phyloP scores from a whole-genome alignment of 2,888 invertebrate species.

The Acleris literana region DNA sequence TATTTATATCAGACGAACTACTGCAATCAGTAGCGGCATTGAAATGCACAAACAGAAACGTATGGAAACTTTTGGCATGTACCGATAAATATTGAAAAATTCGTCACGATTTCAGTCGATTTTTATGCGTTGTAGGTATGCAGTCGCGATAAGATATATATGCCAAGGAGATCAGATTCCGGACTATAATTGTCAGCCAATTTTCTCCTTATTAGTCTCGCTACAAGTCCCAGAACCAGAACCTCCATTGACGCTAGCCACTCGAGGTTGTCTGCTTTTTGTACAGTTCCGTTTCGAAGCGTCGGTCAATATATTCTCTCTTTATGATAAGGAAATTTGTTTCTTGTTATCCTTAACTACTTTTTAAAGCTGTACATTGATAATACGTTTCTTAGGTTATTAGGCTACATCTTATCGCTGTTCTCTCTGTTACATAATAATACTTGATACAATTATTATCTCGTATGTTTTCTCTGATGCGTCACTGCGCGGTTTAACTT shows the following conservation, averaged over 20 bases:
- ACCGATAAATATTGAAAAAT: background rate
- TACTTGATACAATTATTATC: background rate
- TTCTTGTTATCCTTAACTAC: background rate
- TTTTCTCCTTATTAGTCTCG: constrained; percentile 26
- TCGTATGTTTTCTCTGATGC: background rate
- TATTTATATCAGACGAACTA: constrained; percentile 7
- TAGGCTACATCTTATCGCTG: constrained; percentile 14
- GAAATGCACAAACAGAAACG: background rate
- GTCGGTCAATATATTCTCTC: constrained; percentile 11
- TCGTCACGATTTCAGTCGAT: background rate
- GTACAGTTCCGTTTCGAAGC: background rate
- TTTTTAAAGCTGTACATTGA: background rate
- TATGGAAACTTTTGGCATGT: background rate
- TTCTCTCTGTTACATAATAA: constrained; percentile 19
- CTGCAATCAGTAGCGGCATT: background rate
- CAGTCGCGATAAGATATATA: constrained; percentile 4
- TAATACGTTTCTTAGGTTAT: constrained; percentile 16
- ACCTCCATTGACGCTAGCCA: constrained; percentile 10
- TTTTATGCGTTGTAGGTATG: background rate
- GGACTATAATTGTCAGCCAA: constrained; percentile 6
- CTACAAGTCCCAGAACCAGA: constrained; percentile 5
- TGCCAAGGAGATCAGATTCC: constrained; percentile 12
- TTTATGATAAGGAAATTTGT: background rate
- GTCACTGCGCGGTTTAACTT: background rate
- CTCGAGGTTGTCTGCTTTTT: constrained; percentile 20